phyloP scores from a whole-genome alignment of 2,113 vertebrate species.

The Silurus glanis region DNA sequence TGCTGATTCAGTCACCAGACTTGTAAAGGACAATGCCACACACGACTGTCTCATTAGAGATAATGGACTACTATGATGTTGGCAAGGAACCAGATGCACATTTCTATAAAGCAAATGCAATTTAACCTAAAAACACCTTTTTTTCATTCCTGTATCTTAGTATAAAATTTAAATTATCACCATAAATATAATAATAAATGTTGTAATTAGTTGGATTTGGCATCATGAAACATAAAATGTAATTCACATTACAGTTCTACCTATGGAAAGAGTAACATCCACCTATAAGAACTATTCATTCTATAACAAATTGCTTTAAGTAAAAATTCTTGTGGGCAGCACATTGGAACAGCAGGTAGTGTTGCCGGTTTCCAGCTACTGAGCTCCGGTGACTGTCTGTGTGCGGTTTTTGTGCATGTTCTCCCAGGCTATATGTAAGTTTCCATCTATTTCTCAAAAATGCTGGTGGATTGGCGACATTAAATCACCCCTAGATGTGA shows the following conservation, averaged over 20 bases:
- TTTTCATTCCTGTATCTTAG: constrained; percentile 18
- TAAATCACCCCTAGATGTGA: background rate
- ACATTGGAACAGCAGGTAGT: background rate
- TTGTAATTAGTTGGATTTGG: constrained; percentile 25
- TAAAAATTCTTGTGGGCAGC: background rate
- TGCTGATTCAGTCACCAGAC: constrained; percentile 49
- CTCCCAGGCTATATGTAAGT: background rate
- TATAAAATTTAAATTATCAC: constrained; percentile 43
- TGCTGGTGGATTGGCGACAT: background rate
- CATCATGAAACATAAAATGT: constrained; percentile 4
- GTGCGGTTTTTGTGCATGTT: background rate
- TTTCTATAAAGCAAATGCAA: constrained; percentile 29
- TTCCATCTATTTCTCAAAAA: background rate
- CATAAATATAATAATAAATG: constrained; percentile 42
- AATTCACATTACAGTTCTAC: background rate
- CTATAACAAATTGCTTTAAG: background rate
- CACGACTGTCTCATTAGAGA: constrained; percentile 49
- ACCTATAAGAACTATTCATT: constrained; percentile 8
- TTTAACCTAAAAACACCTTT: constrained; percentile 18
- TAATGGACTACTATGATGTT: constrained; percentile 43
- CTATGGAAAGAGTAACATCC: background rate
- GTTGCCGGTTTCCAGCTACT: background rate
- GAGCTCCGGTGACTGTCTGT: background rate
- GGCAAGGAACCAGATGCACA: constrained; percentile 33
- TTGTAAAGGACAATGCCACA: constrained; percentile 55